Percentiles rank a stretch among this genome's conserved stretches.
These are phyloP conservation scores for Drosophila sp. DNA, from an alignment of 1,140 invertebrate genomes.

Conservation along the genomic window DNA sequence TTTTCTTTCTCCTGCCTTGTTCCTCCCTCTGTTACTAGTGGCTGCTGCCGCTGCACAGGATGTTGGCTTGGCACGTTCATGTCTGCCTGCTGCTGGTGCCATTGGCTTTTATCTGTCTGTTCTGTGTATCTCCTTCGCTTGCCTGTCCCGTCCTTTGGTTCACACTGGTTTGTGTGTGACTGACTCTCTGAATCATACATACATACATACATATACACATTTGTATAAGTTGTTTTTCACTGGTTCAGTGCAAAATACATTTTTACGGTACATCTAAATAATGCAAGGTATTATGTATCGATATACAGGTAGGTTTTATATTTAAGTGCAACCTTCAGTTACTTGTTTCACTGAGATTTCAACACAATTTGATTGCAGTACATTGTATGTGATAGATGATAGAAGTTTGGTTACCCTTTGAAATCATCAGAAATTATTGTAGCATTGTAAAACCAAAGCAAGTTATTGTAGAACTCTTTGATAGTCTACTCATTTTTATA, in stretches of 20 bases:
- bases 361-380: too few relatives aligned
- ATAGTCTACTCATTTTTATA: too few relatives aligned
- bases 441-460: too few relatives aligned
- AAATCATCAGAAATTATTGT: too few relatives aligned
- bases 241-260: background rate
- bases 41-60: conserved; percentile 53
- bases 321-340: background rate
- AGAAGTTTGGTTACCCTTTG: too few relatives aligned
- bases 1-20: conserved; percentile 17
- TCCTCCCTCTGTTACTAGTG: conserved; percentile 20
- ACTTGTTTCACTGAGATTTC: too few relatives aligned
- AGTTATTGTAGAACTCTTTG: too few relatives aligned
- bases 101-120: conserved; percentile 43
- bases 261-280: background rate
- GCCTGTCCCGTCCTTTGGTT: conserved; percentile 21
- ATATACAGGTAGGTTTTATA: conserved; percentile 2
- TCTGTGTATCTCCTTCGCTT: conserved; percentile 41
- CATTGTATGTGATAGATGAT: too few relatives aligned
- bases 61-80: conserved; percentile 53
- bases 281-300: background rate
- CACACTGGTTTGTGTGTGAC: conserved; percentile 4
- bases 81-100: conserved; percentile 51
- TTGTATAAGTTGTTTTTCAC: background rate
- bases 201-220: conserved; percentile 31
- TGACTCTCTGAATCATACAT: conserved; percentile 9